Evolutionary conservation across 2,113 vertebrate species (phyloP).

Genomic region (Leptosomus discolor): DNA sequence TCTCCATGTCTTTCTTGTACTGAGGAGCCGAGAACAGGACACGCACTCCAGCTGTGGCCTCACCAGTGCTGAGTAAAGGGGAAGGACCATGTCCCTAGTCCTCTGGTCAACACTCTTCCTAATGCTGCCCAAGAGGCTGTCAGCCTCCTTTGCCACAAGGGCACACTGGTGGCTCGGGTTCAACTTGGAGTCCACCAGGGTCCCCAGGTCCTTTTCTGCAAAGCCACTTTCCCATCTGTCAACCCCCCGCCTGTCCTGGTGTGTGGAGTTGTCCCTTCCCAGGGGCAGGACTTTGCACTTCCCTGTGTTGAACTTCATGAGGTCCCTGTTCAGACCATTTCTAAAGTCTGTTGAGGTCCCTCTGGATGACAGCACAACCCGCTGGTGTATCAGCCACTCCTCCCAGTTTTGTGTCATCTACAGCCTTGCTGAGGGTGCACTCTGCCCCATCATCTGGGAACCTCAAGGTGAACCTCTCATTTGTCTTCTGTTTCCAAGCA

Average conservation of each 20-base stretch:
- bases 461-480: not conserved
- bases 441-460: not conserved
- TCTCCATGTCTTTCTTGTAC: not conserved
- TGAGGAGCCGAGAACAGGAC: not conserved
- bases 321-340: no score
- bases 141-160: not conserved
- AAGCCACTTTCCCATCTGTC: not conserved
- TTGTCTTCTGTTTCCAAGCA: not conserved
- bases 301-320: not conserved
- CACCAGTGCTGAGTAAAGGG: not conserved
- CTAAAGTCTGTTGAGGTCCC: no score
- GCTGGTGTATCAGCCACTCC: no score
- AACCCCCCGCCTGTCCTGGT: no score
- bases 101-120: not conserved
- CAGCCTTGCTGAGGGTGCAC: not conserved
- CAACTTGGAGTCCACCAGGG: no score
- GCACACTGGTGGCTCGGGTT: not conserved
- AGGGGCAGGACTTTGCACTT: not conserved
- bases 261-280: not conserved
- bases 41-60: not conserved
- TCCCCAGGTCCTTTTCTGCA: not conserved
- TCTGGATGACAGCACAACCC: no score
- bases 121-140: not conserved
- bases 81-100: not conserved
- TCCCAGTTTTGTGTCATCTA: no score